Percentiles rank a stretch among this genome's conserved stretches.
phyloP scores from a whole-genome alignment of 2,888 invertebrate genomes.

The Cenopis cana region DNA sequence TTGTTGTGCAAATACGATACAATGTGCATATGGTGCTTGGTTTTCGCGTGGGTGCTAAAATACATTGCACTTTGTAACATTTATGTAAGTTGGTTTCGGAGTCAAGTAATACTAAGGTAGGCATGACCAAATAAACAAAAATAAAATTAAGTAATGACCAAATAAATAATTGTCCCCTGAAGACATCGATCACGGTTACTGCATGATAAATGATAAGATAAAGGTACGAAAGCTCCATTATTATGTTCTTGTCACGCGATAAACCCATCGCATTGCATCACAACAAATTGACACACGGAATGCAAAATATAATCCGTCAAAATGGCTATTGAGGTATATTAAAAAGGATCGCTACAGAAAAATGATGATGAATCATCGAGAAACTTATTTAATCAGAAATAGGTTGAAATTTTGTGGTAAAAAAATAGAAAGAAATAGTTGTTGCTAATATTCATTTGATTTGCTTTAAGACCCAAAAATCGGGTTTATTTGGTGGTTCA shows the following conservation, averaged over 20 bases:
- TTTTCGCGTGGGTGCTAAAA: not conserved
- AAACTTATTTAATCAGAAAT: not conserved
- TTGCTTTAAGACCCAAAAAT: not conserved
- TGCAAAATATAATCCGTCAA: too few relatives aligned
- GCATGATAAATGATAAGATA: too few relatives aligned
- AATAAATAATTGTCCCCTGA: not conserved
- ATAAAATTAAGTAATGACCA: too few relatives aligned
- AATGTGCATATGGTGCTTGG: not conserved
- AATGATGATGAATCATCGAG: too few relatives aligned
- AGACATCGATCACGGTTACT: not conserved
- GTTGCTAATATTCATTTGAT: too few relatives aligned
- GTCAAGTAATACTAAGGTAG: not conserved
- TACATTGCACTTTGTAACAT: not conserved
- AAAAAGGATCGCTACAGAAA: too few relatives aligned
- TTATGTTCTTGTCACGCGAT: too few relatives aligned
- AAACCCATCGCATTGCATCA: too few relatives aligned
- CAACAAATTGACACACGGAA: too few relatives aligned
- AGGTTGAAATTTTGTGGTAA: not conserved
- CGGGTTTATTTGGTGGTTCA: not conserved
- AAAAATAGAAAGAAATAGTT: too few relatives aligned
- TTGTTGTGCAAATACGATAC: conserved; percentile 31
- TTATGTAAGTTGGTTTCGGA: not conserved
- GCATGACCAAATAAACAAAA: not conserved
- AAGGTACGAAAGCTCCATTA: too few relatives aligned
- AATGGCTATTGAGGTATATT: too few relatives aligned